Conservation (phyloP, 2,113 vertebrate genomes). For the Eubucco bourcierii region DNA sequence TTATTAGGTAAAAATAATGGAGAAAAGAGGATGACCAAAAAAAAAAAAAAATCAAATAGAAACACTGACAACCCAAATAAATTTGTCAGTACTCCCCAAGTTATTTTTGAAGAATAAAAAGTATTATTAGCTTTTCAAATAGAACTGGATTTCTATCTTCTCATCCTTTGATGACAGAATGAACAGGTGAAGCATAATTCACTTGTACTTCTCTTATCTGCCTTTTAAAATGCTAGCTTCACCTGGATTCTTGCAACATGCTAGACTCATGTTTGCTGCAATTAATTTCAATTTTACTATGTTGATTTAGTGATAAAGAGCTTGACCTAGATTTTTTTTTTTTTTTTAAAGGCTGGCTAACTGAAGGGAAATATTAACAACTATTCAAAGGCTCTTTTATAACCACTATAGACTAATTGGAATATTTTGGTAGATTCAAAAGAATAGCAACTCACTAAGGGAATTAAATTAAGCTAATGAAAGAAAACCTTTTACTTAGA, state of each 20-base stretch:
- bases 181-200: neutral
- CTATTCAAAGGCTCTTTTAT: neutral
- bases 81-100: neutral
- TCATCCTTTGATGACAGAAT: neutral
- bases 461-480: constrained; percentile 51
- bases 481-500: constrained; percentile 45
- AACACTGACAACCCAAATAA: neutral
- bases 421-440: constrained; percentile 33
- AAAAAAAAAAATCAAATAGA: fast-evolving
- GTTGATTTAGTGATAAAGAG: neutral
- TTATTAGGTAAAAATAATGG: neutral
- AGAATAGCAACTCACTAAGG: constrained; percentile 7
- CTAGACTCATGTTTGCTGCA: neutral
- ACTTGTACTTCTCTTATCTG: neutral
- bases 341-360: neutral
- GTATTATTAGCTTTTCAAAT: neutral
- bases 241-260: neutral
- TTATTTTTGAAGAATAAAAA: neutral
- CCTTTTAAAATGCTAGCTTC: neutral
- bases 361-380: neutral
- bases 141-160: neutral
- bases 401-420: neutral
- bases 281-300: neutral
- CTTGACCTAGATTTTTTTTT: neutral
- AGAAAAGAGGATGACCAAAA: neutral